Conservation (phyloP, 1,140 invertebrate genomes). For the Coboldia fuscipes region DNA sequence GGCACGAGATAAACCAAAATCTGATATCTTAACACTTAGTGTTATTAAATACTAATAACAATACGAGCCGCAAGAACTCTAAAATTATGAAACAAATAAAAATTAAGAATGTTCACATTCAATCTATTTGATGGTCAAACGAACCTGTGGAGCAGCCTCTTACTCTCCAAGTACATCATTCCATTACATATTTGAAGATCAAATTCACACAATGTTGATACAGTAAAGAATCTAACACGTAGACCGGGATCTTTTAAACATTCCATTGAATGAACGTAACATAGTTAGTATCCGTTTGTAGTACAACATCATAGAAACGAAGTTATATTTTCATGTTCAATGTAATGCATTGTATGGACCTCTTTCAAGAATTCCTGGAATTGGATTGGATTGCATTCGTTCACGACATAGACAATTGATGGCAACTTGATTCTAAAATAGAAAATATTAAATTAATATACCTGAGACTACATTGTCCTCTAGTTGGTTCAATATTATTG, state of each 20-base stretch:
- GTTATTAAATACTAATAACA: too few relatives aligned
- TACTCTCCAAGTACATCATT: too few relatives aligned
- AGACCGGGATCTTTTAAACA: slow-evolving; percentile 85
- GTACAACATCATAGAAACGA: slow-evolving; percentile 85
- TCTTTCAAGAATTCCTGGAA: slow-evolving; percentile 96
- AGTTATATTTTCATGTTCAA: slow-evolving; percentile 95
- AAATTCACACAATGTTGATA: slow-evolving; percentile 75
- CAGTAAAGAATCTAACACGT: slow-evolving; percentile 60
- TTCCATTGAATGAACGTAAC: slow-evolving; percentile 77
- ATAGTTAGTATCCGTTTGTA: slow-evolving; percentile 87
- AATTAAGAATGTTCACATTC: too few relatives aligned
- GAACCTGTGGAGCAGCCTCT: too few relatives aligned
- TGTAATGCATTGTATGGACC: slow-evolving; percentile 93
- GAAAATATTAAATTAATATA: too few relatives aligned
- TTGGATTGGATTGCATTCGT: slow-evolving; percentile 83
- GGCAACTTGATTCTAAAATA: slow-evolving; percentile 92
- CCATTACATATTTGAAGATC: slow-evolving; percentile 89
- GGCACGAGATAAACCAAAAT: too few relatives aligned
- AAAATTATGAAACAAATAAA: too few relatives aligned
- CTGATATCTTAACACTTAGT: too few relatives aligned
- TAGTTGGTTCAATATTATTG: too few relatives aligned
- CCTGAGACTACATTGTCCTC: too few relatives aligned
- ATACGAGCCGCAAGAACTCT: too few relatives aligned
- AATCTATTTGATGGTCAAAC: too few relatives aligned
- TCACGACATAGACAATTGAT: slow-evolving; percentile 91